Evolutionary conservation across 2,113 vertebrate species (phyloP).

Genomic region (Geococcyx californianus): DNA sequence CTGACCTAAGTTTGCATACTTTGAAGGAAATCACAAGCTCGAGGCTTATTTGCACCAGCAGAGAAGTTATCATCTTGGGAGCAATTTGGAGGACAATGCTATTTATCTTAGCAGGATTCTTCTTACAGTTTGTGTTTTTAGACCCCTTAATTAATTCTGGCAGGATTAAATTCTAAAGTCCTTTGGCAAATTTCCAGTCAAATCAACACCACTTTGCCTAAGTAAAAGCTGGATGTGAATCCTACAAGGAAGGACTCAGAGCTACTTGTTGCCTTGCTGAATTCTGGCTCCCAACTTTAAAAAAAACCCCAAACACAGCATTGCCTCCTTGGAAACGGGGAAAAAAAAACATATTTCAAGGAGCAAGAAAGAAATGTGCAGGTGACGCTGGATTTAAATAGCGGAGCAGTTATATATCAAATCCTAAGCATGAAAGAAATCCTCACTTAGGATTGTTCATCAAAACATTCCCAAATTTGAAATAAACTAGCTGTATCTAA

Average conservation of each 20-base stretch:
- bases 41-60: not conserved
- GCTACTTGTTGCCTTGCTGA: not conserved
- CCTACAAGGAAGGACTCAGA: not conserved
- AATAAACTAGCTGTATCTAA: not conserved
- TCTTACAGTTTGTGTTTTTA: not conserved
- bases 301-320: not conserved
- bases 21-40: not conserved
- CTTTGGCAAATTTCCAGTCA: not conserved
- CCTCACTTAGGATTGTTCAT: not conserved
- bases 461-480: not conserved
- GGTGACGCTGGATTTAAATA: not conserved
- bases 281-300: not conserved
- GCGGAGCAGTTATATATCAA: not conserved
- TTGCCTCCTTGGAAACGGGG: conserved; percentile 11
- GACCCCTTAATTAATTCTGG: conserved; percentile 13
- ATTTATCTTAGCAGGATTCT: conserved; percentile 25
- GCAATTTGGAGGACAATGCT: not conserved
- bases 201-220: not conserved
- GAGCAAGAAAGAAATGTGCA: not conserved
- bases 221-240: not conserved
- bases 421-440: not conserved
- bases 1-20: not conserved
- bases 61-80: not conserved
- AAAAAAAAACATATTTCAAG: not conserved
- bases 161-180: not conserved